Percentiles rank a stretch among this genome's conserved stretches.
Evolutionary conservation across 2,113 vertebrate genomes (phyloP).

Genomic region (Anarhynchus alexandrinus): DNA sequence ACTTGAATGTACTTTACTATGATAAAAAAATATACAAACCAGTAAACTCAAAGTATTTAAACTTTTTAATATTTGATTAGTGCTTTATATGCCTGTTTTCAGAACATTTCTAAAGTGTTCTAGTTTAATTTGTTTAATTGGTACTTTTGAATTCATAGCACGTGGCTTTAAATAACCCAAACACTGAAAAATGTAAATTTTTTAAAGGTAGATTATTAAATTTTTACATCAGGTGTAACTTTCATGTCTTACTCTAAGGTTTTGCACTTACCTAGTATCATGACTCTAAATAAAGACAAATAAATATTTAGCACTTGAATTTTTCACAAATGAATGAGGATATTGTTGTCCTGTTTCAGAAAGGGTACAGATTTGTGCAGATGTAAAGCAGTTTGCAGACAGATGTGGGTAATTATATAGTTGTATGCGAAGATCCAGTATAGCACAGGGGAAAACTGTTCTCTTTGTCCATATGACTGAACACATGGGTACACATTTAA

Average conservation of each 20-base stretch:
- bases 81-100: neutral
- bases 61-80: neutral
- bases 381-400: neutral
- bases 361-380: neutral
- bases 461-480: neutral
- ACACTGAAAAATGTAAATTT: neutral
- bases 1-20: neutral
- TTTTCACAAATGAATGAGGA: neutral
- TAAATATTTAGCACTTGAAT: neutral
- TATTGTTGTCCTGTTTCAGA: neutral
- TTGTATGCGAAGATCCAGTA: neutral
- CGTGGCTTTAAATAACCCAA: neutral
- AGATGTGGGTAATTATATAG: neutral
- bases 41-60: neutral
- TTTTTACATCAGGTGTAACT: neutral
- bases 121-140: neutral
- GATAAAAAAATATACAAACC: neutral
- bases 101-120: neutral
- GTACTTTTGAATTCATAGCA: neutral
- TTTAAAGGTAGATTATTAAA: neutral
- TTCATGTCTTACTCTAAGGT: neutral
- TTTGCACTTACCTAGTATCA: neutral
- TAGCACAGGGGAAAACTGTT: neutral
- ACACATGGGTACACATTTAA: neutral
- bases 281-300: neutral